Evolutionary conservation across 2,888 invertebrate species (phyloP), one percentile per base, ranked within the genome.

Genomic region (Abrostola tripartita): DNA sequence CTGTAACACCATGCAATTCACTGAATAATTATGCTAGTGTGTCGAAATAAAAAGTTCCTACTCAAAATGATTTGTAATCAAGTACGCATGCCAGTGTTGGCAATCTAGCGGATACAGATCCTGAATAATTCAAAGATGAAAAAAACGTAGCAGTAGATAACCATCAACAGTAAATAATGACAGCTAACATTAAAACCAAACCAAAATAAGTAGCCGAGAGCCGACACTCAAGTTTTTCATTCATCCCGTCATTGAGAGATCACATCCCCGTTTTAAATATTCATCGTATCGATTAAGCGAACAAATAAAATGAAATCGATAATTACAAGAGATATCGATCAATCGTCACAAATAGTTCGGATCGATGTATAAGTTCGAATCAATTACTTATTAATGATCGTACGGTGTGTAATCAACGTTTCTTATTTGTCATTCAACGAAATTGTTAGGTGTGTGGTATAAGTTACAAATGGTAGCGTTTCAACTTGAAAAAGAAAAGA

Each of bases 401-500:
- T 80, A 74, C 73, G 79, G 81, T 79, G 87, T 87, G 88, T 86
- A 90, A 93, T 93, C 91, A 90, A 85, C 85, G 78, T 87, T 92
- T 93, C 91, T 90, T 91, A 93, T 93, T 92, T 92, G 90, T 93
- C 93, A 93, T 93, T 92, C 92, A 90, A 86, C 81, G 86, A 90
- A 93, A 93, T 93, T 92, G 90, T 85, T 85, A 50, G 35, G 55
- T 47, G 57, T 54, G 41, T 83, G 88, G 85, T 71, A 5, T 59
- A 85, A 85, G 83, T 64, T 66, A 67, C 0, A 61, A 65, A 77
- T 52, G 52, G 24, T 10, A 37, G 37, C 14, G 11, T 0, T 7
- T 12, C 12, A 7, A 12, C 6, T 42, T 12, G 42, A 2, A n/a
- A 6, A 5, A n/a, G 12, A 24, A 24, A 24, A 24, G 1, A 24